Percentiles rank a stretch among this genome's conserved stretches.
These are phyloP conservation scores for Scaptomyza parva DNA, from an alignment of 2,888 invertebrate species.

Conservation along the genomic window DNA sequence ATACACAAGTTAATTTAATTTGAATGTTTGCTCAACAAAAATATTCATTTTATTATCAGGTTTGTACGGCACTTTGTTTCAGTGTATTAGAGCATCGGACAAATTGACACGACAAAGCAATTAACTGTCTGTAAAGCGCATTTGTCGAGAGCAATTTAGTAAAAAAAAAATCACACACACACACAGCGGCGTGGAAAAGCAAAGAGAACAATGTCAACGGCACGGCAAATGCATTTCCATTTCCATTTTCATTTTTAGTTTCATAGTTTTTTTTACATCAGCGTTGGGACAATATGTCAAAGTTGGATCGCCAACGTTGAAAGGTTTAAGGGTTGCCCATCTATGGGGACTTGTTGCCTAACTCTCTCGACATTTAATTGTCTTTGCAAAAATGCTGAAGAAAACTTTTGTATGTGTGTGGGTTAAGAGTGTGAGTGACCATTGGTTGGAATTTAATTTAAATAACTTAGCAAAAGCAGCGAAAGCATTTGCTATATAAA, in stretches of 20 bases:
- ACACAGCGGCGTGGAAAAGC: background rate
- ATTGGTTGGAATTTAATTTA: constrained; percentile 72
- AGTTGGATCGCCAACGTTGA: constrained; percentile 18
- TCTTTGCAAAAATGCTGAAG: constrained; percentile 52
- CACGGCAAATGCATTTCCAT: constrained; percentile 30
- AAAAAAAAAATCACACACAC: constrained; percentile 9
- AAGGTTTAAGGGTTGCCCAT: constrained; percentile 1
- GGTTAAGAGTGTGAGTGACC: constrained; percentile 24
- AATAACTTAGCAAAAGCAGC: constrained; percentile 60
- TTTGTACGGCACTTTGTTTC: constrained; percentile 16
- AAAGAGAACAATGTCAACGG: constrained; percentile 16
- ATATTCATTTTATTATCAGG: too few relatives aligned
- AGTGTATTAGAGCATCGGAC: constrained; percentile 37
- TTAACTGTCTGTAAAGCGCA: constrained; percentile 61
- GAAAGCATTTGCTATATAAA: constrained; percentile 33
- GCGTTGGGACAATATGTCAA: constrained; percentile 47
- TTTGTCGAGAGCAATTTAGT: constrained; percentile 41
- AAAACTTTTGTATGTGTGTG: constrained; percentile 34
- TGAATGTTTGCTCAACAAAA: background rate
- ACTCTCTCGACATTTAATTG: constrained; percentile 75
- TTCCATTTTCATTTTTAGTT: constrained; percentile 28
- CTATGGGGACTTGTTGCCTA: background rate
- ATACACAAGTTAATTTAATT: background rate
- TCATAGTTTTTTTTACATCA: constrained; percentile 23
- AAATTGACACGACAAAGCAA: constrained; percentile 70